A percentile compares a stretch with the other conserved stretches of the same genome.
These are phyloP conservation scores for Papilio gigon DNA, from an alignment of 2,888 invertebrate genomes.

Conservation along the genomic window DNA sequence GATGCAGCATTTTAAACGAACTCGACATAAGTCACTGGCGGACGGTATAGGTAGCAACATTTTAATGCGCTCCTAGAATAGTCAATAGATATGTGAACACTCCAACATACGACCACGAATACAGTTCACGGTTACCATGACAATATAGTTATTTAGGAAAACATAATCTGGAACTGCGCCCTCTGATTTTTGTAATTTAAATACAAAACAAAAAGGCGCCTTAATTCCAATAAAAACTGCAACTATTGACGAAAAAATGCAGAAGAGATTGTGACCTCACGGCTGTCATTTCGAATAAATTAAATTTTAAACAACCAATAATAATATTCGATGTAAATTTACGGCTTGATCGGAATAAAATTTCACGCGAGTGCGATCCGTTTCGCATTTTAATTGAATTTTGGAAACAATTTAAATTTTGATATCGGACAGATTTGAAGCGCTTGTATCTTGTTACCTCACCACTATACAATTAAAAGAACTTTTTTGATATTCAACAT, in stretches of 20 bases:
- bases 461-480: constrained; percentile 25
- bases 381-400: constrained; percentile 30
- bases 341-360: constrained; percentile 30
- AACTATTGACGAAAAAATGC: background rate
- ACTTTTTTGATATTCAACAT: constrained; percentile 5
- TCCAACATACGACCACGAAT: constrained; percentile 31
- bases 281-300: background rate
- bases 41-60: constrained; percentile 47
- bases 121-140: constrained; percentile 43
- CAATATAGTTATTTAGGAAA: no score
- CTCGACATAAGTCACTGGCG: constrained; percentile 55
- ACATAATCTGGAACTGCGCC: no score
- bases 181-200: no score
- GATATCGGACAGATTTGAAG: constrained; percentile 22
- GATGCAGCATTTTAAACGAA: constrained; percentile 74
- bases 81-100: constrained; percentile 47
- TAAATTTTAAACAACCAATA: background rate
- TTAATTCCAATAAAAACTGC: constrained; percentile 41
- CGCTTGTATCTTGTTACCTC: no score
- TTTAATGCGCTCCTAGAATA: constrained; percentile 55
- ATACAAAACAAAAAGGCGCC: constrained; percentile 12
- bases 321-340: constrained; percentile 29
- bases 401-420: constrained; percentile 32
- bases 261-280: background rate
- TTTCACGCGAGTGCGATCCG: constrained; percentile 26